Percentiles rank a stretch among this genome's conserved stretches.
phyloP scores from a whole-genome alignment of 1,140 invertebrate species.

The Macrocentrus cingulum region DNA sequence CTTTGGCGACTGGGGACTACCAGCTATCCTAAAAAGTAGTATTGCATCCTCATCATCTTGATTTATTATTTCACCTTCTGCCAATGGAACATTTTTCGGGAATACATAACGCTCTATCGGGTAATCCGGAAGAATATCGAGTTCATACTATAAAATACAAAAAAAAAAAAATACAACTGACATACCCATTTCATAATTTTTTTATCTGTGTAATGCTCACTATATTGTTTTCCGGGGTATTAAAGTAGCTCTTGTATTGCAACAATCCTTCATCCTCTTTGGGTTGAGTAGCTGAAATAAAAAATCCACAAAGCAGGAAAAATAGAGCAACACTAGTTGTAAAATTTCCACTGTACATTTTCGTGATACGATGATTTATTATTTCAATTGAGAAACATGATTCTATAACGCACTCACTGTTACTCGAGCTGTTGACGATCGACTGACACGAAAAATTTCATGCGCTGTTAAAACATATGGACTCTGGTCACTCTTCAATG shows the following conservation, averaged over 20 bases:
- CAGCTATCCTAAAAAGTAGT: conserved; percentile 42
- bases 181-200: background rate
- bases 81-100: conserved; percentile 33
- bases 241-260: background rate
- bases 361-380: no score
- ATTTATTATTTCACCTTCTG: conserved; percentile 7
- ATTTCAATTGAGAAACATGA: no score
- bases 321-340: no score
- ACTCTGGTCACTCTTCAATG: no score
- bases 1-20: conserved; percentile 40
- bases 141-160: conserved; percentile 36
- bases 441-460: no score
- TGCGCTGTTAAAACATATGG: no score
- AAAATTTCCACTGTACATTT: background rate
- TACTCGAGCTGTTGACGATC: no score
- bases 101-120: conserved; percentile 41
- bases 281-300: no score
- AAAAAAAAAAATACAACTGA: background rate
- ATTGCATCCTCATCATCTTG: conserved; percentile 27
- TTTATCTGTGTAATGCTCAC: background rate
- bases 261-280: background rate
- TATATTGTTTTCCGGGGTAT: background rate
- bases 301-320: no score
- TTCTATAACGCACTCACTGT: no score
- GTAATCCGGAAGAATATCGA: conserved; percentile 45